phyloP scores from a whole-genome alignment of 2,797 vertebrate species.

The Parotocinclus haroldoi region DNA sequence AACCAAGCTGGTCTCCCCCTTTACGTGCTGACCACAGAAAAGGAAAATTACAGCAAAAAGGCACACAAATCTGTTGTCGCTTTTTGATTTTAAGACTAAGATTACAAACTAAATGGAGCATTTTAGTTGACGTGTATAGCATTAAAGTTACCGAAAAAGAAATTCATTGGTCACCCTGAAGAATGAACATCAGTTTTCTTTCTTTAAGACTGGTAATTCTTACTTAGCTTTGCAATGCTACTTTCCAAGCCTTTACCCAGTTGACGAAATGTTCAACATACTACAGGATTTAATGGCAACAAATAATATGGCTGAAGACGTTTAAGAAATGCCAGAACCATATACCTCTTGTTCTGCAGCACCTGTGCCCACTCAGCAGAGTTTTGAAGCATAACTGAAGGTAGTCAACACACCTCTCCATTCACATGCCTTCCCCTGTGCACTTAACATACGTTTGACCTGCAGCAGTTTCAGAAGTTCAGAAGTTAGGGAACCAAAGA shows the following conservation, averaged over 20 bases:
- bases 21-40: constrained; percentile 61
- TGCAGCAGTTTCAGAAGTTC: constrained; percentile 34
- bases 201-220: too few relatives aligned
- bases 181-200: constrained; percentile 17
- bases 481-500: constrained; percentile 69
- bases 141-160: constrained; percentile 19
- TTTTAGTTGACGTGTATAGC: constrained; percentile 35
- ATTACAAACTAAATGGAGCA: constrained; percentile 29
- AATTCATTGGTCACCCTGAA: constrained; percentile 28
- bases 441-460: constrained; percentile 21
- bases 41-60: constrained; percentile 23
- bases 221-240: constrained; percentile 22
- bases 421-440: constrained; percentile 18
- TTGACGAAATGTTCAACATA: constrained; percentile 4
- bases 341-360: constrained; percentile 53
- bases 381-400: constrained; percentile 79
- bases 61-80: constrained; percentile 58
- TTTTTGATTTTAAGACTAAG: constrained; percentile 67
- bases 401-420: constrained; percentile 68
- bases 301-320: constrained; percentile 7
- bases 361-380: constrained; percentile 70
- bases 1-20: constrained; percentile 59
- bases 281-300: constrained; percentile 20
- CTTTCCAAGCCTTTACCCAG: constrained; percentile 34
- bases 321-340: constrained; percentile 24